Evolutionary conservation across 2,888 invertebrate species (phyloP).

Genomic region (Mamestra brassicae): DNA sequence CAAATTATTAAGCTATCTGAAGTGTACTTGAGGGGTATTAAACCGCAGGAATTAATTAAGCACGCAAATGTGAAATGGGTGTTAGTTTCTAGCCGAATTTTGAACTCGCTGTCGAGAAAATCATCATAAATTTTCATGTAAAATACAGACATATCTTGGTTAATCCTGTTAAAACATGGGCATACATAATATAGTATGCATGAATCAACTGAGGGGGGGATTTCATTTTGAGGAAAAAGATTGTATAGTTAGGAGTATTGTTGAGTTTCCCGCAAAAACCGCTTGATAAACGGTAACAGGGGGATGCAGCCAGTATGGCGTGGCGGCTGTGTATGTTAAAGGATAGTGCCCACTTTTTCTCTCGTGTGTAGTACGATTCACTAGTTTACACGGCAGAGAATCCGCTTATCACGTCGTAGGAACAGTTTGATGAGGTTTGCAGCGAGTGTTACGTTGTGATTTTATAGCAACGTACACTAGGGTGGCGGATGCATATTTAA

Average conservation of each 20-base stretch:
- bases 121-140: constrained; percentile 42
- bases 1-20: constrained; percentile 43
- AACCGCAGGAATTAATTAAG: constrained; percentile 51
- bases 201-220: constrained; percentile 43
- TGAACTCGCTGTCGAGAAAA: constrained; percentile 17
- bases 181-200: constrained; percentile 39
- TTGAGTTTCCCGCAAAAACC: constrained; percentile 37
- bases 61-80: constrained; percentile 47
- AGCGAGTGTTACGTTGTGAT: constrained; percentile 41
- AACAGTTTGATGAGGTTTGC: constrained; percentile 37
- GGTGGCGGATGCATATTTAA: constrained; percentile 17
- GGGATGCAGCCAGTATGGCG: constrained; percentile 53
- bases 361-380: constrained; percentile 65
- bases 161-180: constrained; percentile 43
- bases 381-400: constrained; percentile 63
- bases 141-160: constrained; percentile 25
- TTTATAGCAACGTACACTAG: constrained; percentile 22
- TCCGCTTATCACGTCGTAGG: constrained; percentile 50
- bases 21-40: constrained; percentile 49
- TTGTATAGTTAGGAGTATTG: constrained; percentile 27
- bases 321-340: constrained; percentile 42
- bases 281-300: constrained; percentile 58
- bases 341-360: constrained; percentile 70
- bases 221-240: constrained; percentile 31
- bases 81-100: constrained; percentile 36